Percentiles rank a stretch among this genome's conserved stretches.
These are phyloP conservation scores for Saimiri boliviensis DNA, from an alignment of 2,113 vertebrate genomes.

Conservation along the genomic window DNA sequence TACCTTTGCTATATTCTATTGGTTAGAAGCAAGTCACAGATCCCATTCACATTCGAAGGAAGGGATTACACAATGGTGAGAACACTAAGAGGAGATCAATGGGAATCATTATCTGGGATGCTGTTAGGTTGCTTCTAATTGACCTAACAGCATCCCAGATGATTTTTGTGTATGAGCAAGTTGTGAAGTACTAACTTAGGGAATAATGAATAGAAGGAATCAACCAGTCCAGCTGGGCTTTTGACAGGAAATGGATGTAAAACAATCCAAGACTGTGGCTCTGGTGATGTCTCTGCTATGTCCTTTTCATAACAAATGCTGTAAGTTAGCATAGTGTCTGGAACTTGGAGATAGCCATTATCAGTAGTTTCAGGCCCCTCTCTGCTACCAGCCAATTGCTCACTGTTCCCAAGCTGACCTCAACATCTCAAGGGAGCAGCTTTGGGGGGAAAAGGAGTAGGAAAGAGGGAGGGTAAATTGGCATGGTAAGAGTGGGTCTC, in stretches of 20 bases:
- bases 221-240: not conserved
- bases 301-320: not conserved
- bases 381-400: not conserved
- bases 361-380: not conserved
- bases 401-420: not conserved
- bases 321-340: not conserved
- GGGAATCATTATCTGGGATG: not conserved
- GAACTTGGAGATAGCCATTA: not conserved
- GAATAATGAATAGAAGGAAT: slow-evolving; percentile 12
- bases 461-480: not conserved
- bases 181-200: not conserved
- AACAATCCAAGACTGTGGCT: not conserved
- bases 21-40: not conserved
- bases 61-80: not conserved
- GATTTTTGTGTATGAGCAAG: not conserved
- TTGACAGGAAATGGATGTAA: not conserved
- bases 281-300: not conserved
- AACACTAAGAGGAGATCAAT: not conserved
- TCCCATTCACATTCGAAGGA: not conserved
- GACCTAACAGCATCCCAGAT: not conserved
- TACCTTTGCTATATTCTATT: not conserved
- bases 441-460: not conserved
- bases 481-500: not conserved
- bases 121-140: not conserved
- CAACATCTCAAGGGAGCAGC: not conserved